Evolutionary conservation across 2,888 invertebrate genomes (phyloP).

Genomic region (Pocota personata): DNA sequence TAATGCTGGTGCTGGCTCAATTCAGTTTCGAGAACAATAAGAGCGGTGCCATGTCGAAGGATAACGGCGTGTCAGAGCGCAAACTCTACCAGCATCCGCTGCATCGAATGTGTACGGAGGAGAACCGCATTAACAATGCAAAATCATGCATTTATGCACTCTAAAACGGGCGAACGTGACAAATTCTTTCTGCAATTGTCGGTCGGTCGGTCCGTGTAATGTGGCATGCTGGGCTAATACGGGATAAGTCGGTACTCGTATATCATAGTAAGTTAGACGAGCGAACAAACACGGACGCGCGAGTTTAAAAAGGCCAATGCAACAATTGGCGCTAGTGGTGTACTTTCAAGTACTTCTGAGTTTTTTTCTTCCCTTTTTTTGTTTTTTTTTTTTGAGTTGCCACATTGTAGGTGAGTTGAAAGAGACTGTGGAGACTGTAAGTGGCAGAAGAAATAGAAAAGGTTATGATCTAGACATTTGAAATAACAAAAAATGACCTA

Average conservation of each 20-base stretch:
- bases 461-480: no score
- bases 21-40: conserved; percentile 61
- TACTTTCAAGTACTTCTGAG: conserved; percentile 22
- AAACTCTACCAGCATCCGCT: conserved; percentile 17
- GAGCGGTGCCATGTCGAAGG: conserved; percentile 66
- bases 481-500: no score
- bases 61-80: conserved; percentile 70
- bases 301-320: conserved; percentile 54
- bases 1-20: conserved; percentile 25
- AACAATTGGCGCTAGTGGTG: conserved; percentile 66
- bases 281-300: conserved; percentile 45
- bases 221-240: conserved; percentile 64
- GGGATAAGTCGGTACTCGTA: conserved; percentile 56
- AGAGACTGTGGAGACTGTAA: conserved; percentile 28
- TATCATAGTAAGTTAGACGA: conserved; percentile 49
- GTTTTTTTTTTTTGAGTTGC: not conserved
- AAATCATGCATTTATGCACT: conserved; percentile 78
- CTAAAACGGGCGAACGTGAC: conserved; percentile 82
- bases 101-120: not conserved
- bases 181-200: conserved; percentile 77
- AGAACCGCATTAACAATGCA: conserved; percentile 79
- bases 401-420: not conserved
- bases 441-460: no score
- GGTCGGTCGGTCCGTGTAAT: conserved; percentile 60
- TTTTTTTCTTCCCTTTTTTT: not conserved